phyloP scores from a whole-genome alignment of 2,888 invertebrate species.

The Synanthedon vespiformis region DNA sequence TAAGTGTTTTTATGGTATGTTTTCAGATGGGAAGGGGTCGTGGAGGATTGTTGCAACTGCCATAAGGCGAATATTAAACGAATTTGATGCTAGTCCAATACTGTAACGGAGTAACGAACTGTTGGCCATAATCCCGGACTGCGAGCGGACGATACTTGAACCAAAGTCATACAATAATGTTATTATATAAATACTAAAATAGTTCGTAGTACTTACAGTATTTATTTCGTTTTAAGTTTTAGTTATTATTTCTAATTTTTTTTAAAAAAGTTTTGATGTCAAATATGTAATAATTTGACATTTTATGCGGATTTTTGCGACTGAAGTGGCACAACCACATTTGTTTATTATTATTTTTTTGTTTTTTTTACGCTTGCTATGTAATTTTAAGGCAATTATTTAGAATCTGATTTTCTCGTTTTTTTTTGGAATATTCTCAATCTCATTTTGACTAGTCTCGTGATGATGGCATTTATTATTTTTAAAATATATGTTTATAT shows the following conservation, averaged over 20 bases:
- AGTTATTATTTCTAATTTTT: conserved; percentile 24
- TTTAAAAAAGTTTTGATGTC: conserved; percentile 15
- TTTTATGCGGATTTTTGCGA: conserved; percentile 35
- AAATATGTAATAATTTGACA: conserved; percentile 22
- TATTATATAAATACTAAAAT: background rate
- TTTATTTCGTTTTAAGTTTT: conserved; percentile 62
- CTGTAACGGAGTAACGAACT: conserved; percentile 58
- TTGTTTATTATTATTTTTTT: conserved; percentile 11
- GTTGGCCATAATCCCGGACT: conserved; percentile 53
- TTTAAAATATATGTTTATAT: too few relatives aligned
- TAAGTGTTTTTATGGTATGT: background rate
- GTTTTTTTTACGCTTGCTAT: conserved; percentile 2
- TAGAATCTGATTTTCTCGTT: background rate
- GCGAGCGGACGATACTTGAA: conserved; percentile 38
- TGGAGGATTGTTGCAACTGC: conserved; percentile 5
- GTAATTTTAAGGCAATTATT: background rate
- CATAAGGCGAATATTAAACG: conserved; percentile 31
- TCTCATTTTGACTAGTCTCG: conserved; percentile 37
- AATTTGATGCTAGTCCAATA: conserved; percentile 67
- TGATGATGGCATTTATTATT: conserved; percentile 37
- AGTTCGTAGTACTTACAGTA: conserved; percentile 62
- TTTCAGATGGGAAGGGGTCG: conserved; percentile 7
- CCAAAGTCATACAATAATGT: conserved; percentile 38
- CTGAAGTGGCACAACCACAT: conserved; percentile 21
- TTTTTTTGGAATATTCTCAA: conserved; percentile 8